Percentiles rank a stretch among this genome's conserved stretches.
These are phyloP conservation scores for Hyppa rectilinea DNA, from an alignment of 2,888 invertebrate genomes.

Conservation along the genomic window DNA sequence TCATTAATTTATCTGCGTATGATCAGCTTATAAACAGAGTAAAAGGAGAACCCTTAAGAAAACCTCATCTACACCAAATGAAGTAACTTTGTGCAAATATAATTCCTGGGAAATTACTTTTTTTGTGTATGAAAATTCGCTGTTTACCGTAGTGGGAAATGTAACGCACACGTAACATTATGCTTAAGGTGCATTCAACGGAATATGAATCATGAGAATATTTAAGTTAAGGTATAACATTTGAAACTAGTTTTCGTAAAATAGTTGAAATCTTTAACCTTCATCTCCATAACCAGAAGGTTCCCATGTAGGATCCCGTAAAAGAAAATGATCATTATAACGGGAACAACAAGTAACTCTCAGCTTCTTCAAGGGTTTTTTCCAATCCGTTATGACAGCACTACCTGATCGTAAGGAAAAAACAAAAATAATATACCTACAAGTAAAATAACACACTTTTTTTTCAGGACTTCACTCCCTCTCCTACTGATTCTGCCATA, in stretches of 20 bases:
- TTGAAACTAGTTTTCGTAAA: not conserved
- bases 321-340: not conserved
- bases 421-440: not conserved
- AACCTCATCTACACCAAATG: not conserved
- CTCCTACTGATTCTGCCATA: slow-evolving; percentile 86
- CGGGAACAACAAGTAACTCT: not conserved
- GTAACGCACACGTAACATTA: not conserved
- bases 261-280: not conserved
- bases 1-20: not conserved
- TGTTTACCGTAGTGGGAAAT: not conserved
- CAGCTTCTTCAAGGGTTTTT: too few species aligned
- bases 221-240: not conserved
- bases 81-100: not conserved
- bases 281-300: not conserved
- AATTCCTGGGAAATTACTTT: not conserved
- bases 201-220: not conserved
- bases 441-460: not conserved
- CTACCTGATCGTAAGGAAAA: not conserved
- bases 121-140: not conserved
- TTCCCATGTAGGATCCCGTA: not conserved
- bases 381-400: not conserved
- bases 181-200: not conserved
- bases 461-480: slow-evolving; percentile 86
- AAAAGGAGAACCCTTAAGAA: too few species aligned
- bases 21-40: not conserved